Percentiles rank a stretch among this genome's conserved stretches.
These are phyloP conservation scores for Melanogrammus aeglefinus DNA, from an alignment of 2,797 vertebrate species.

Conservation along the genomic window DNA sequence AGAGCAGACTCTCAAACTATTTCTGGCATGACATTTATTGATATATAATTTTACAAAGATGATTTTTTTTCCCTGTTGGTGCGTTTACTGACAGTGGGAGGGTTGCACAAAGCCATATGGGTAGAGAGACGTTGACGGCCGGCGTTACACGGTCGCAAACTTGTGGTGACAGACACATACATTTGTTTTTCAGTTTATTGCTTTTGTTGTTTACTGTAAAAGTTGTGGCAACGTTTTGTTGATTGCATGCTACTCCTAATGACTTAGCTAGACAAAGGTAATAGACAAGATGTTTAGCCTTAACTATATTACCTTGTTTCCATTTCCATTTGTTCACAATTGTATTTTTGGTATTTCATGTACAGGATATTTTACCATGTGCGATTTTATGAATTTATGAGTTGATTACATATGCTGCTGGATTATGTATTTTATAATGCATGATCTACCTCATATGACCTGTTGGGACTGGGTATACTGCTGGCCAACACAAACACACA, in stretches of 20 bases:
- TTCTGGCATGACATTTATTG: slow-evolving; percentile 89
- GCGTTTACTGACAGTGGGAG: slow-evolving; percentile 60
- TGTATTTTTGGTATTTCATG: slow-evolving; percentile 76
- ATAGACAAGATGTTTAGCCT: slow-evolving; percentile 83
- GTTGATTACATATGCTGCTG: slow-evolving; percentile 63
- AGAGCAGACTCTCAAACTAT: slow-evolving; percentile 80
- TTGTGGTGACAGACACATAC: slow-evolving; percentile 66
- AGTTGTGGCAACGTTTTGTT: slow-evolving; percentile 80
- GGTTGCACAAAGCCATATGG: slow-evolving; percentile 77
- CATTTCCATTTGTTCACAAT: slow-evolving; percentile 74
- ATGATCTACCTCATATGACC: slow-evolving; percentile 53
- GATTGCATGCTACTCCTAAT: slow-evolving; percentile 87
- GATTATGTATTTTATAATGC: slow-evolving; percentile 58
- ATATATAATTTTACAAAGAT: slow-evolving; percentile 84
- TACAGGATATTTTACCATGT: slow-evolving; percentile 69
- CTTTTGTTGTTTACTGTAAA: slow-evolving; percentile 79
- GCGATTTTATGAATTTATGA: slow-evolving; percentile 64
- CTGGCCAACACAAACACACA: slow-evolving; percentile 36
- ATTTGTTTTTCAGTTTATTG: slow-evolving; percentile 71
- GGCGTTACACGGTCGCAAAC: slow-evolving; percentile 71
- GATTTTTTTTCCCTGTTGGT: slow-evolving; percentile 68
- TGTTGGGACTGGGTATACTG: slow-evolving; percentile 52
- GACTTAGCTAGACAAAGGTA: slow-evolving; percentile 80
- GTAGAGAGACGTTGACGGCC: slow-evolving; percentile 58
- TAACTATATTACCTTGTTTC: slow-evolving; percentile 84